These are phyloP conservation scores for Cryptus armator DNA, from an alignment of 2,888 invertebrate species.

Conservation along the genomic window DNA sequence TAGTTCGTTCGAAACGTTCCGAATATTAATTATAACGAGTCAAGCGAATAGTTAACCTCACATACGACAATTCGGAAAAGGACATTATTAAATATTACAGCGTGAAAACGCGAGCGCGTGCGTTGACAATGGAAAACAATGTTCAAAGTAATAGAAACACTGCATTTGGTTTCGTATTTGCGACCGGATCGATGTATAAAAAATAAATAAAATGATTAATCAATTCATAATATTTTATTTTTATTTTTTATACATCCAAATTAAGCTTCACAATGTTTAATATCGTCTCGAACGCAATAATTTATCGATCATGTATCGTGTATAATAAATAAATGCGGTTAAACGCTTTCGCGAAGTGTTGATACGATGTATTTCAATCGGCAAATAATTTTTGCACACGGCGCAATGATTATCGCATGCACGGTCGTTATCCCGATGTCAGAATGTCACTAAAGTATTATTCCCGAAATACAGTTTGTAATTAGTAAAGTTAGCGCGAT, in stretches of 20 bases:
- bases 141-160: too few relatives aligned
- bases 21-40: not conserved
- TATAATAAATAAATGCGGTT: not conserved
- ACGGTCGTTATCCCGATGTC: slow-evolving; percentile 24
- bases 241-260: not conserved
- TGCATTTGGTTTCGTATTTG: too few relatives aligned
- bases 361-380: not conserved
- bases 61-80: not conserved
- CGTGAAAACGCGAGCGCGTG: not conserved
- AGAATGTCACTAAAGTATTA: slow-evolving; percentile 51
- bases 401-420: slow-evolving; percentile 10
- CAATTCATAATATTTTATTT: not conserved
- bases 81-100: not conserved
- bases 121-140: too few relatives aligned
- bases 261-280: too few relatives aligned
- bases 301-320: not conserved
- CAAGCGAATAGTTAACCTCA: not conserved
- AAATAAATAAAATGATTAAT: too few relatives aligned
- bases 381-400: not conserved
- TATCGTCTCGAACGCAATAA: not conserved
- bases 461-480: slow-evolving; percentile 26
- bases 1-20: not conserved
- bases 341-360: not conserved
- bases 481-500: slow-evolving; percentile 53
- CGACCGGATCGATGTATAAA: too few relatives aligned